Evolutionary conservation across 2,888 invertebrate species (phyloP), one percentile per base, ranked within the genome.

Genomic region (Megastigmus dorsalis): DNA sequence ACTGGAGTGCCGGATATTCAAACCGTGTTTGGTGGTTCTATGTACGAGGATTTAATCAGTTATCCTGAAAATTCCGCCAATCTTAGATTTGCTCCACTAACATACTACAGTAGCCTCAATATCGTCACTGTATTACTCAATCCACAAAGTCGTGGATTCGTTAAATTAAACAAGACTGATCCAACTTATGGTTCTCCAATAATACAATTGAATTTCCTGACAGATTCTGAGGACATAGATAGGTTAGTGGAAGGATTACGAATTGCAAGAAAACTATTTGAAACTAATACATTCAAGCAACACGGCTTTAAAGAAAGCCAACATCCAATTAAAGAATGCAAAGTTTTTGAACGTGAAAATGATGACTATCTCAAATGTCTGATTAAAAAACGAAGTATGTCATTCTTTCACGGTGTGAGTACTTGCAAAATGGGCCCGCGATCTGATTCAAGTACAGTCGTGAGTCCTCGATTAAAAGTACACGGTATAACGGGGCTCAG

Each of bases 371-470:
- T 92, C 92, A 91, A 90, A 80, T 93, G 93, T 80, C 89, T 90
- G 7, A 80, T 91, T 54, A 89, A 90, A 0, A 82, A 91, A 4
- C 90, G 91, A 0, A 83, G 90, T n/a, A n/a, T n/a, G 10, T 92
- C 92, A 0, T 88, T 92, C 10, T 92, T 92, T 81, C 93, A 93
- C 83, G 91, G 92, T 79, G 79, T 78, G 5, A 91, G 93, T 1
- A 93, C 93, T 0, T 93, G 93, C 79, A 93, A 92, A 84, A 93
- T 93, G 93, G 93, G 93, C 0, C 91, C 92, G 0, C 54, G 81
- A 0, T 82, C 85, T 0, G 93, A 93, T 81, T 85, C 89, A 0
- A 88, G 89, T 0, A 91, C 92, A 0, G 91, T 93, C 0, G 93
- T 93, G 0, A 91, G 93, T 83, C 88, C 91, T 0, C 89, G 91